A percentile compares a stretch with the other conserved stretches of the same genome.
phyloP scores from a whole-genome alignment of 1,140 invertebrate species.

The Zophobas morio region DNA sequence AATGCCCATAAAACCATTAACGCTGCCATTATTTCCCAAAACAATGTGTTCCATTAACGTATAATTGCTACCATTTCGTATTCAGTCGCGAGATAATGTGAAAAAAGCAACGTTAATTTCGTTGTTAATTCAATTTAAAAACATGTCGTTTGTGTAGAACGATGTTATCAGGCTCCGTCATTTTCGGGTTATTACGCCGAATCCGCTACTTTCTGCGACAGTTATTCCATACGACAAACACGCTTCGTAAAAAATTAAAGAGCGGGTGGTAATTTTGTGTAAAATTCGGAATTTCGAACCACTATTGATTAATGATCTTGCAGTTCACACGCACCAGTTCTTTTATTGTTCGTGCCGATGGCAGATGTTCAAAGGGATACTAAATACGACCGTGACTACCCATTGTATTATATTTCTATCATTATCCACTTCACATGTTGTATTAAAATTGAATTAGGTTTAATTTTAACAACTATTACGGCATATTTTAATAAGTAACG shows the following conservation, averaged over 20 bases:
- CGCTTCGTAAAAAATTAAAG: not conserved
- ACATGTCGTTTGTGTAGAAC: not conserved
- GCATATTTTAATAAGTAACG: conserved; percentile 42
- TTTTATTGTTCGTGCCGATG: conserved; percentile 55
- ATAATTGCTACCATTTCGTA: not conserved
- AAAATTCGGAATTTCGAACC: conserved; percentile 57
- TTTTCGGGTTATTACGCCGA: conserved; percentile 14
- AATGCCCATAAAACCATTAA: no score
- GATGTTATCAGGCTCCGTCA: conserved; percentile 6
- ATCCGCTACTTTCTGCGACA: not conserved
- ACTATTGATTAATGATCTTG: conserved; percentile 60
- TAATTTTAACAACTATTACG: conserved; percentile 51
- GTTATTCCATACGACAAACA: not conserved
- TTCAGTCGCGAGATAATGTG: not conserved
- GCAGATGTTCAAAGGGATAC: conserved; percentile 60
- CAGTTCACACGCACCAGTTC: conserved; percentile 62
- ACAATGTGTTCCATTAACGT: not conserved
- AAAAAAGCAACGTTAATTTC: conserved; percentile 11
- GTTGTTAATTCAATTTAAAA: conserved; percentile 12
- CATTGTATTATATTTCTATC: conserved; percentile 53
- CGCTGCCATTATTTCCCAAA: not conserved
- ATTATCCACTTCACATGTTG: conserved; percentile 58
- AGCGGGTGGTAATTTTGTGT: conserved; percentile 49
- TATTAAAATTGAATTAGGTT: conserved; percentile 56
- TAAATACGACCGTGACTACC: conserved; percentile 50